Base-by-base conservation (phyloP, 2,888 invertebrate genomes). In the Melolontha melolontha region DNA sequence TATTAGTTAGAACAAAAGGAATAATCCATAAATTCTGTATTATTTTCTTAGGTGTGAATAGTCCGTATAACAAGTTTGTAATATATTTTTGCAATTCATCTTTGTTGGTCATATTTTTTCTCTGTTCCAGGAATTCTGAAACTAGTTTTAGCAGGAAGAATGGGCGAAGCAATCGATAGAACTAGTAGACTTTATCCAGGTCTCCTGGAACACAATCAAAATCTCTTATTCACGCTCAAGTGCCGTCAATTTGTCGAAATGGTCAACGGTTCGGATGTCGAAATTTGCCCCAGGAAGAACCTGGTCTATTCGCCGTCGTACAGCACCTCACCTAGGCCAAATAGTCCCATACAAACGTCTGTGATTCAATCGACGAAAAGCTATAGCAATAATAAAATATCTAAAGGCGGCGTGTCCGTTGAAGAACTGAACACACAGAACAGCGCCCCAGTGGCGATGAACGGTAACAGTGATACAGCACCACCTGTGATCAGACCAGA, bases 221-320 rank as follows among this genome's bases (percentile, higher is more conserved):
- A 96, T 84, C 88, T 98, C 77, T 88, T 96, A 82, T 98, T 99
- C 85, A 92, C 95, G 87, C 90, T 98, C 79, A 97, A 97, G 85
- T 97, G 97, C 82, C 92, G 98, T 71, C 98, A 99, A 87, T 99
- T 99, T 86, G 94, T 98, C 42, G 98, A 99, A 86, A 97, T 98
- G 96, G 95, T 98, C 74, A 94, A 94, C 84, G 96, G 96, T 68
- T 91, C 93, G 65, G 95, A 96, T 84, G 88, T 91, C 51, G 93
- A 90, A 73, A 78, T 81, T 78, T 78, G 82, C 79, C 75, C 83
- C 65, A 72, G 71, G 68, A 70, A 69, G 50, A 68, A 65, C 40
- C 44, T 65, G 54, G 74, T 72, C 66, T 75, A 76, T 72, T 72
- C 77, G 14, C 75, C 76, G n/a, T 70, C 75, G 51, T 74, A 76